Conservation (phyloP, 2,113 vertebrate species). For the Nymphicus hollandicus region DNA sequence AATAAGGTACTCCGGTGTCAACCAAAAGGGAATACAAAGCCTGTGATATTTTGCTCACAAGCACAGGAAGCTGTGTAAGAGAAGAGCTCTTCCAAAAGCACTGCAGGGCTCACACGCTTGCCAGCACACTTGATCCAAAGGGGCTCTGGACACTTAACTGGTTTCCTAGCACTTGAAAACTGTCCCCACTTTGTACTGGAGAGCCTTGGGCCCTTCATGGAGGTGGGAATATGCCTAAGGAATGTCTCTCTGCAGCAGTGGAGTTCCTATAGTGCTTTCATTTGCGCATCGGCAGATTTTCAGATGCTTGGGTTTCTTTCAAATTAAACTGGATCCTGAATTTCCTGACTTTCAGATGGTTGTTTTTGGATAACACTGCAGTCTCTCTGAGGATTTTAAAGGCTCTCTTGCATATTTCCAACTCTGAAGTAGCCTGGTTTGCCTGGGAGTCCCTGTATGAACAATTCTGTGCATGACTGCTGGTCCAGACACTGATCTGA, state of each 20-base stretch:
- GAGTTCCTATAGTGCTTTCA: constrained; percentile 45
- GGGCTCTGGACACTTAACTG: neutral
- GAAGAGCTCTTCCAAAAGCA: constrained; percentile 35
- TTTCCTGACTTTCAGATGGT: constrained; percentile 60
- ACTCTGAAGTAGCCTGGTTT: constrained; percentile 44
- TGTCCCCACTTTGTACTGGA: constrained; percentile 52
- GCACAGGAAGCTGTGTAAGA: neutral
- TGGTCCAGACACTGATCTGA: neutral
- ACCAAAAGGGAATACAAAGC: constrained; percentile 7
- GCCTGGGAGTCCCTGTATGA: constrained; percentile 37
- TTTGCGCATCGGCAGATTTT: constrained; percentile 42
- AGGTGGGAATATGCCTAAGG: constrained; percentile 40
- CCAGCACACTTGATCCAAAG: neutral
- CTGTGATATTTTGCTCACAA: constrained; percentile 12
- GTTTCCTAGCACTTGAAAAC: constrained; percentile 47
- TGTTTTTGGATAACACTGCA: constrained; percentile 49
- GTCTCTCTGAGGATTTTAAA: constrained; percentile 49
- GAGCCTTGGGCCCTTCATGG: constrained; percentile 8
- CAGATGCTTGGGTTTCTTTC: constrained; percentile 64
- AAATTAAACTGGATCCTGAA: constrained; percentile 63
- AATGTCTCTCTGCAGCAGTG: neutral
- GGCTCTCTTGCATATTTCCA: constrained; percentile 49
- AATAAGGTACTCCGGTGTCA: neutral
- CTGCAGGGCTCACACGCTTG: neutral
- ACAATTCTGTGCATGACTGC: neutral